A percentile compares a stretch with the other conserved stretches of the same genome.
Conservation (phyloP, 53 echinoderm and acorn worm species). For the Henricia sp. region DNA sequence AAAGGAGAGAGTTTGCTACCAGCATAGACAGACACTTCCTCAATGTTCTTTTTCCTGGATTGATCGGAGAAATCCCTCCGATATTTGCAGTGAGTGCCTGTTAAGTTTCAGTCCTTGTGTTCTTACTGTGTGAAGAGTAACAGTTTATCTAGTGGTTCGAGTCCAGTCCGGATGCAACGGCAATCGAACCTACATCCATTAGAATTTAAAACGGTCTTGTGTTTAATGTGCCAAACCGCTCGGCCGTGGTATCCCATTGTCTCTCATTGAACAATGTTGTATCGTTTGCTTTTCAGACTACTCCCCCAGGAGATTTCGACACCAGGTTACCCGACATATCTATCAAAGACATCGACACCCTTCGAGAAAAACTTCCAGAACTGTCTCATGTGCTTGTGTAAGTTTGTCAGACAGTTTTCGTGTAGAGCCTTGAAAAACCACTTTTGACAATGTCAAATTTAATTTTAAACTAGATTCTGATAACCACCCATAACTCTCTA, state of each 20-base stretch:
- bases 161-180: not conserved
- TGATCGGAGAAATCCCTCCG: slow-evolving; percentile 74
- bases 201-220: too few relatives aligned
- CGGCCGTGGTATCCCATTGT: too few relatives aligned
- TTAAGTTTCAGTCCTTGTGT: not conserved
- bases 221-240: too few relatives aligned
- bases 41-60: slow-evolving; percentile 87
- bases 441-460: too few relatives aligned
- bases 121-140: not conserved
- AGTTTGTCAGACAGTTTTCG: slow-evolving; percentile 5
- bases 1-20: slow-evolving; percentile 78
- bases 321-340: slow-evolving; percentile 75
- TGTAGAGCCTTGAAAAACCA: too few relatives aligned
- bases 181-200: too few relatives aligned
- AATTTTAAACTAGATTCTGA: too few relatives aligned
- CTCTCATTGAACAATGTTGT: too few relatives aligned
- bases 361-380: slow-evolving; percentile 86
- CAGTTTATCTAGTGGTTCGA: not conserved
- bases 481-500: too few relatives aligned
- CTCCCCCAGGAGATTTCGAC: slow-evolving; percentile 76
- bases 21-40: slow-evolving; percentile 91
- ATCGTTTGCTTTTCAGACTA: slow-evolving; percentile 64
- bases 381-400: slow-evolving; percentile 72
- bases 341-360: slow-evolving; percentile 61
- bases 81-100: slow-evolving; percentile 75